Conservation (phyloP, 64 coral and sea anemone genomes). For the Porites lutea region DNA sequence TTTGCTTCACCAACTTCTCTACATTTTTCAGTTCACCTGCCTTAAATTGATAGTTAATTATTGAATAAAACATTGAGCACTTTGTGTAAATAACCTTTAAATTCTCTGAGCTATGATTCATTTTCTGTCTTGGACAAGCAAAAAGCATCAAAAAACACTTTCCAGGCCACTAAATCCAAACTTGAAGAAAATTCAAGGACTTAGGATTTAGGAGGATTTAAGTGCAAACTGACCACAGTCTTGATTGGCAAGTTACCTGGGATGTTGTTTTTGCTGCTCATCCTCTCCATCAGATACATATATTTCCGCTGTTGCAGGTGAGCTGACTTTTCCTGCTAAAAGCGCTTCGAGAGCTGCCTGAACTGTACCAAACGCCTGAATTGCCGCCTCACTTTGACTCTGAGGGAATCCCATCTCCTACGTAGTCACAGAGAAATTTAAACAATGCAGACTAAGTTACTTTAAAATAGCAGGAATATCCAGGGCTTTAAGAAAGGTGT, state of each 20-base stretch:
- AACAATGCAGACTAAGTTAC: neutral
- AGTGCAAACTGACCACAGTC: neutral
- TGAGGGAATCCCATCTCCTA: constrained; percentile 98
- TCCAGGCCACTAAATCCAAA: too few species aligned
- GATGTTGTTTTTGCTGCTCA: constrained; percentile 18
- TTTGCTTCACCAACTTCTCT: too few species aligned
- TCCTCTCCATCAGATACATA: constrained; percentile 95
- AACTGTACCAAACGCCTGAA: constrained; percentile 91
- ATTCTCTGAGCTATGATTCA: too few species aligned
- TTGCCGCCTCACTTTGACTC: constrained; percentile 89
- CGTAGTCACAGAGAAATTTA: neutral
- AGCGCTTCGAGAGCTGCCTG: constrained; percentile 94
- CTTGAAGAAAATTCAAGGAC: too few species aligned
- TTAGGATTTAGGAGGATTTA: neutral
- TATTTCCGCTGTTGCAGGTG: constrained; percentile 70
- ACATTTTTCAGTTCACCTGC: too few species aligned
- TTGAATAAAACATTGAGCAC: too few species aligned
- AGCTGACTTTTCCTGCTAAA: constrained; percentile 95
- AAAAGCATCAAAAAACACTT: too few species aligned
- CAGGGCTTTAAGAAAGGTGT: too few species aligned
- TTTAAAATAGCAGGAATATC: too few species aligned
- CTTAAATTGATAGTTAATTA: too few species aligned
- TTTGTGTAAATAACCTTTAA: too few species aligned
- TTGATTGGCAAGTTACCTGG: neutral
- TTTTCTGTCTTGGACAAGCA: too few species aligned